These are phyloP conservation scores for Drosophila ercepeae DNA, from an alignment of 1,140 invertebrate species.

Conservation along the genomic window DNA sequence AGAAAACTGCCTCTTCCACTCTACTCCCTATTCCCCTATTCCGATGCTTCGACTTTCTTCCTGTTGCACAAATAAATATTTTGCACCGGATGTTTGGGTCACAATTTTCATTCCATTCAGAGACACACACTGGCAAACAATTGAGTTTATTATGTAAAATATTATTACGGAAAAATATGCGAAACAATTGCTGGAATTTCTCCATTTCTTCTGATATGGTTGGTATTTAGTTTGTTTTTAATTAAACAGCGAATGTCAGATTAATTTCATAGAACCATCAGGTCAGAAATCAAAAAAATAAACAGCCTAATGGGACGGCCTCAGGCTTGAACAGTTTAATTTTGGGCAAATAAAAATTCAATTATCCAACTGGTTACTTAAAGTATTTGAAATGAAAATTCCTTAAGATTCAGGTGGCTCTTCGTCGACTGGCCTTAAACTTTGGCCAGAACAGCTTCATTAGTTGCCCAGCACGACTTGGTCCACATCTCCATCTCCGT, in stretches of 20 bases:
- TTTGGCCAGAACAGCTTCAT: conserved; percentile 62
- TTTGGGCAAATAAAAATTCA: not conserved
- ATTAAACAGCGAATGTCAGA: conserved; percentile 46
- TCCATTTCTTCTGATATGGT: conserved; percentile 42
- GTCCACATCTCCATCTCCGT: conserved; percentile 23
- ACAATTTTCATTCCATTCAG: conserved; percentile 47
- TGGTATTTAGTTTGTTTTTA: conserved; percentile 48
- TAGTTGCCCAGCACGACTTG: conserved; percentile 68
- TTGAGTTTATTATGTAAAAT: conserved; percentile 16
- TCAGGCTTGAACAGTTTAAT: not conserved
- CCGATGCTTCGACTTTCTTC: conserved; percentile 71
- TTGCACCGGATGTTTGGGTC: conserved; percentile 76
- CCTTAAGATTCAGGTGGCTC: conserved; percentile 25
- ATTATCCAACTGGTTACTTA: not conserved
- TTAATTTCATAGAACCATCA: conserved; percentile 23
- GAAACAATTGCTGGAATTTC: conserved; percentile 7
- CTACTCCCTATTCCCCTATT: conserved; percentile 14
- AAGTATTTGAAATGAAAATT: conserved; percentile 6
- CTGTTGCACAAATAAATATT: conserved; percentile 81
- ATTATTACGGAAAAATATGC: not conserved
- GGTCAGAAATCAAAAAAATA: not conserved
- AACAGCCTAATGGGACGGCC: too few species aligned
- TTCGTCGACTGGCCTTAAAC: conserved; percentile 17
- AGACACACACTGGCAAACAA: not conserved
- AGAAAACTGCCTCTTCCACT: conserved; percentile 46